These are phyloP conservation scores for Caenorhabditis japonica DNA, from an alignment of 2,888 invertebrate species.

Conservation along the genomic window DNA sequence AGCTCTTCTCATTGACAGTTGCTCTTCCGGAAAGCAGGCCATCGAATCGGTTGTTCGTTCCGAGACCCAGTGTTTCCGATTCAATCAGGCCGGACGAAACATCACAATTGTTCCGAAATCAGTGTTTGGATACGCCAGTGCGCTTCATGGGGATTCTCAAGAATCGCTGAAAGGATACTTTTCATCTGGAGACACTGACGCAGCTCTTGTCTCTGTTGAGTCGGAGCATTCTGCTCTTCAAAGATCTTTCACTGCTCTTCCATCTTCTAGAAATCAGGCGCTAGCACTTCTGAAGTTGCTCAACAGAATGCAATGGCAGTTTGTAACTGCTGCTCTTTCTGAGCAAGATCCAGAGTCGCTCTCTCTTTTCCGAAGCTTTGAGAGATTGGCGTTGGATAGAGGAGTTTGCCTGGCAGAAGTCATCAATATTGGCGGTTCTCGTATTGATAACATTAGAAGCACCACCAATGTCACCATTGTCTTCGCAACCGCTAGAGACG, in stretches of 20 bases:
- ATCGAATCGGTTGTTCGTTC: slow-evolving; percentile 66
- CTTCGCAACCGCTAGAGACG: slow-evolving; percentile 65
- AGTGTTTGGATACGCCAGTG: slow-evolving; percentile 67
- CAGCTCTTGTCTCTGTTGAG: slow-evolving; percentile 67
- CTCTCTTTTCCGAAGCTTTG: slow-evolving; percentile 70
- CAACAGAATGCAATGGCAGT: slow-evolving; percentile 71
- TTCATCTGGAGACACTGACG: slow-evolving; percentile 66
- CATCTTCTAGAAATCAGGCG: slow-evolving; percentile 66
- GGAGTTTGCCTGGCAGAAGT: slow-evolving; percentile 74
- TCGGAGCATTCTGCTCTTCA: slow-evolving; percentile 57
- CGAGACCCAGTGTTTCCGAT: slow-evolving; percentile 72
- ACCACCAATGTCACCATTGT: slow-evolving; percentile 72
- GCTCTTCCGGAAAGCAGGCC: slow-evolving; percentile 63
- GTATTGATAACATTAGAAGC: slow-evolving; percentile 41
- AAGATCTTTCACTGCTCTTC: slow-evolving; percentile 64
- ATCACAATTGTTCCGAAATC: slow-evolving; percentile 73
- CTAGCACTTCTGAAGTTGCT: slow-evolving; percentile 69
- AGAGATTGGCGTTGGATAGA: slow-evolving; percentile 62
- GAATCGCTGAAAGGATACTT: slow-evolving; percentile 68
- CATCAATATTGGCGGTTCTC: slow-evolving; percentile 51
- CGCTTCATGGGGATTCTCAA: slow-evolving; percentile 59
- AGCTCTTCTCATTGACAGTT: slow-evolving; percentile 72
- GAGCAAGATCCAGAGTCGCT: slow-evolving; percentile 69
- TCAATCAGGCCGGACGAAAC: slow-evolving; percentile 71
- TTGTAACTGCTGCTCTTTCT: slow-evolving; percentile 68